Percentiles rank a stretch among this genome's conserved stretches.
These are phyloP conservation scores for Hololepta plana DNA, from an alignment of 2,888 invertebrate genomes.

Conservation along the genomic window DNA sequence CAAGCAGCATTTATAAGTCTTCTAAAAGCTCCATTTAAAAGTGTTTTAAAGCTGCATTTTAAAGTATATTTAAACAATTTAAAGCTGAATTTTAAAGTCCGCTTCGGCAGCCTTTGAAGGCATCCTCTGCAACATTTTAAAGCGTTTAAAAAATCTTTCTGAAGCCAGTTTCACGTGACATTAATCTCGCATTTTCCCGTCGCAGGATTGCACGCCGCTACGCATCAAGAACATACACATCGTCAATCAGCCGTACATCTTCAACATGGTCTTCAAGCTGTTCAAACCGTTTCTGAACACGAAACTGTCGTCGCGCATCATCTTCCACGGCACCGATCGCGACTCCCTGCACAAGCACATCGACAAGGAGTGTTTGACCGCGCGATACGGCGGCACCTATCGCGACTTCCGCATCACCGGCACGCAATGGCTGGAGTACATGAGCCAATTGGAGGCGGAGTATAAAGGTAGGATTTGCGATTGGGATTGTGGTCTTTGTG, in stretches of 20 bases:
- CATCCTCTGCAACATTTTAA: no score
- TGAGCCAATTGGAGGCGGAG: constrained; percentile 54
- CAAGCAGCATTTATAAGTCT: no score
- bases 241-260: constrained; percentile 76
- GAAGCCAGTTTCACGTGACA: no score
- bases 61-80: no score
- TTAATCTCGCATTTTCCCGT: no score
- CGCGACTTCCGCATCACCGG: constrained; percentile 50
- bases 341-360: constrained; percentile 55
- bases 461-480: constrained; percentile 39
- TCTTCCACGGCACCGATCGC: constrained; percentile 63
- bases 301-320: constrained; percentile 62
- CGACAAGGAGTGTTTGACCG: constrained; percentile 50
- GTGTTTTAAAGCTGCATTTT: no score
- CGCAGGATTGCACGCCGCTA: constrained; percentile 9
- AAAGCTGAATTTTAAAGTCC: no score
- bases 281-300: constrained; percentile 81
- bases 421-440: constrained; percentile 51
- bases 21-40: no score
- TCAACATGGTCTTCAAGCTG: constrained; percentile 75
- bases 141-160: no score
- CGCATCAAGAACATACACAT: constrained; percentile 71
- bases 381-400: constrained; percentile 55
- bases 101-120: no score
- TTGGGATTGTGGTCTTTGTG: constrained; percentile 2